A percentile compares a stretch with the other conserved stretches of the same genome.
Conservation (phyloP, 2,797 vertebrate genomes). For the Mycteria americana region DNA sequence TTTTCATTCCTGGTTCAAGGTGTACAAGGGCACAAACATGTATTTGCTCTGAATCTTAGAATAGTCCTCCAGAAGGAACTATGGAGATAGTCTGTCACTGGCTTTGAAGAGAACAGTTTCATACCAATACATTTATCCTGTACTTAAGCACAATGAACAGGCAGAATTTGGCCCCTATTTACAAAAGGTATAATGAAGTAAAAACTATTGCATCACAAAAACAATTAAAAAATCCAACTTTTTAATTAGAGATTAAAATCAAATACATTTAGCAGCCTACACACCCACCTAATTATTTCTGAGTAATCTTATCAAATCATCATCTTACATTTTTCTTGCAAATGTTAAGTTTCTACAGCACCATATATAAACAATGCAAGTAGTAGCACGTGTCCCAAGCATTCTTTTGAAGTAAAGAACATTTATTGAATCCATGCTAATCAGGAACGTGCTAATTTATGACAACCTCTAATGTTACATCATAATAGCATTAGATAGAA, state of each 20-base stretch:
- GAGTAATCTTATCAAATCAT: constrained; percentile 65
- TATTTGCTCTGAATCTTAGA: not conserved
- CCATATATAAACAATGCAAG: constrained; percentile 60
- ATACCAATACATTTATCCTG: not conserved
- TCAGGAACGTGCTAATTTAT: constrained; percentile 33
- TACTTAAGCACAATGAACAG: not conserved
- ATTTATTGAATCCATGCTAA: constrained; percentile 50
- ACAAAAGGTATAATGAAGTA: constrained; percentile 44
- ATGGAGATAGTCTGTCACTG: not conserved
- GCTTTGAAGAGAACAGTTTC: not conserved
- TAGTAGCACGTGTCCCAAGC: constrained; percentile 46
- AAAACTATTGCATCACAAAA: constrained; percentile 67
- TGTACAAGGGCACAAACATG: not conserved
- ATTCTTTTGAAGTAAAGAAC: constrained; percentile 62
- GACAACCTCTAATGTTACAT: constrained; percentile 21
- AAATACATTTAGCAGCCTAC: constrained; percentile 64
- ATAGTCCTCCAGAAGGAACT: not conserved
- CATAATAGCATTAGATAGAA: constrained; percentile 7
- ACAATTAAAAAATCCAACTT: constrained; percentile 62
- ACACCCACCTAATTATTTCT: constrained; percentile 68
- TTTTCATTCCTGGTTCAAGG: not conserved
- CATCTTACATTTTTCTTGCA: constrained; percentile 60
- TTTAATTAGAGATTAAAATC: constrained; percentile 74
- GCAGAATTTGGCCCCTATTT: constrained; percentile 22
- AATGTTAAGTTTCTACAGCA: constrained; percentile 59